phyloP scores from a whole-genome alignment of 2,888 invertebrate species.

The Parnassius smintheus region DNA sequence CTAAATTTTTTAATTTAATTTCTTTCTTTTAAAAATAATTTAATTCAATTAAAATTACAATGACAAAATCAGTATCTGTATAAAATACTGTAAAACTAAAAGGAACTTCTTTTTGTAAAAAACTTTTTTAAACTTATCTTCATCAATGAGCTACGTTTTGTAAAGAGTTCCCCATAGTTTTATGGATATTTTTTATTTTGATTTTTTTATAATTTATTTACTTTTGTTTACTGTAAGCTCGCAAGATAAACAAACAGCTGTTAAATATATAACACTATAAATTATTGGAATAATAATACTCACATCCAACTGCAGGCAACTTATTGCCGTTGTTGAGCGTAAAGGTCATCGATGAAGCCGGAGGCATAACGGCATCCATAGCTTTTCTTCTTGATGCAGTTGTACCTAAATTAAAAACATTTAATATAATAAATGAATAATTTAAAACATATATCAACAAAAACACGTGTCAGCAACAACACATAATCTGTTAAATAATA shows the following conservation, averaged over 20 bases:
- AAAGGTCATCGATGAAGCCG: not conserved
- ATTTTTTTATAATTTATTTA: no score
- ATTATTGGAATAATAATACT: not conserved
- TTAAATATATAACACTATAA: not conserved
- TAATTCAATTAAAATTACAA: no score
- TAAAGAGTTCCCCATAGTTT: no score
- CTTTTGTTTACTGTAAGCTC: no score
- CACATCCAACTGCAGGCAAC: not conserved
- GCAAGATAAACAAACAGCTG: not conserved
- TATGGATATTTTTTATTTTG: no score
- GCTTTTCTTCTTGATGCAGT: not conserved
- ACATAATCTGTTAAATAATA: not conserved
- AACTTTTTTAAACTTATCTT: no score
- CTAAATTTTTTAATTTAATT: no score
- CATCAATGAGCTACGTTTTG: no score
- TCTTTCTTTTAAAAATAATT: no score
- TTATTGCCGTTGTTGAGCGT: not conserved
- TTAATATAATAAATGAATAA: not conserved
- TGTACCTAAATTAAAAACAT: not conserved
- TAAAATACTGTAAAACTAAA: no score
- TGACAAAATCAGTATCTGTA: no score
- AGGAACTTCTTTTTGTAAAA: no score
- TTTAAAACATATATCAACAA: not conserved
- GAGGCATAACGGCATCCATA: not conserved
- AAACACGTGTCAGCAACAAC: not conserved